These are phyloP conservation scores for Oryzaephilus surinamensis DNA, from an alignment of 1,140 invertebrate species.

Conservation along the genomic window DNA sequence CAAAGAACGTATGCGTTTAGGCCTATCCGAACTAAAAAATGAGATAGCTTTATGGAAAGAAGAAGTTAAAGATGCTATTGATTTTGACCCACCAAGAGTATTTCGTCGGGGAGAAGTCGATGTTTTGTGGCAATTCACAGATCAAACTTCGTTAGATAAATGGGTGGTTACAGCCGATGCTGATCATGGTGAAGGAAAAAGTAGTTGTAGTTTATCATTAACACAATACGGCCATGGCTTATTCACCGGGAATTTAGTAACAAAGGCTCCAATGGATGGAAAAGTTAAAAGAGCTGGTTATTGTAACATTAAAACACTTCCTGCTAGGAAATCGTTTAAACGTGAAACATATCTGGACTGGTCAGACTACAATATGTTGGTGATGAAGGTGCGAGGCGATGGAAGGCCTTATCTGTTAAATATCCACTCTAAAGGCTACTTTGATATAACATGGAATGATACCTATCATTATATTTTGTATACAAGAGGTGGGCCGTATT, in stretches of 20 bases:
- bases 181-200: constrained; percentile 71
- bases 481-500: constrained; percentile 93
- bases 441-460: constrained; percentile 77
- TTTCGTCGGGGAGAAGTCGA: constrained; percentile 54
- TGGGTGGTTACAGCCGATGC: constrained; percentile 68
- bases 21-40: constrained; percentile 50
- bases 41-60: constrained; percentile 56
- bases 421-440: constrained; percentile 55
- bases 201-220: constrained; percentile 51
- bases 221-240: constrained; percentile 58
- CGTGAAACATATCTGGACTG: constrained; percentile 59
- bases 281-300: constrained; percentile 61
- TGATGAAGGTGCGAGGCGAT: constrained; percentile 81
- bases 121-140: constrained; percentile 56
- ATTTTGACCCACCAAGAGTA: constrained; percentile 47
- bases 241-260: constrained; percentile 56
- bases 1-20: constrained; percentile 44
- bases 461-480: constrained; percentile 71
- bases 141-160: constrained; percentile 49
- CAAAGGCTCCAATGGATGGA: constrained; percentile 69
- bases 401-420: constrained; percentile 78
- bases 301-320: constrained; percentile 59
- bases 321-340: constrained; percentile 71
- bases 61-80: constrained; percentile 56
- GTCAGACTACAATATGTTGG: constrained; percentile 68